phyloP scores from a whole-genome alignment of 2,888 invertebrate genomes.

The Dryobota labecula region DNA sequence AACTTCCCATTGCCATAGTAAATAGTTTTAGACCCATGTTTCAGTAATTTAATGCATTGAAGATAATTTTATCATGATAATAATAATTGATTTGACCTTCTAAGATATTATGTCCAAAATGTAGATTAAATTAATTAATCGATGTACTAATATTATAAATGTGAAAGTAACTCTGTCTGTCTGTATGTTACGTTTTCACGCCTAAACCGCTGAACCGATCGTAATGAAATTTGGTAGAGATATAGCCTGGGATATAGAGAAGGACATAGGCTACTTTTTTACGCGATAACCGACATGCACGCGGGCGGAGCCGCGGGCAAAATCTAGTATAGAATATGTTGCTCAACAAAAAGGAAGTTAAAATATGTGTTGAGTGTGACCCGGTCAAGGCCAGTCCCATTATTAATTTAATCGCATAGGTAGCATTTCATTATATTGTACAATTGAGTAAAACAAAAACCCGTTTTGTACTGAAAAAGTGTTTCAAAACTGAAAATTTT shows the following conservation, averaged over 20 bases:
- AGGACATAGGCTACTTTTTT: too few relatives aligned
- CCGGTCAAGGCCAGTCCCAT: neutral
- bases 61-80: neutral
- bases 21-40: conserved; percentile 4
- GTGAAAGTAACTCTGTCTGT: too few relatives aligned
- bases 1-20: conserved; percentile 21
- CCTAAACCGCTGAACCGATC: too few relatives aligned
- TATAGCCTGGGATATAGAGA: too few relatives aligned
- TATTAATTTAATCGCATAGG: neutral
- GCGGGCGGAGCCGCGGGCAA: too few relatives aligned
- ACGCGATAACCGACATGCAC: too few relatives aligned
- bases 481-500: neutral
- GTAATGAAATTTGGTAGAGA: too few relatives aligned
- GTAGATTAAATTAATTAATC: too few relatives aligned
- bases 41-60: neutral
- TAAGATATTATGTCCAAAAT: neutral
- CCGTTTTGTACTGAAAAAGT: neutral
- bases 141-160: too few relatives aligned
- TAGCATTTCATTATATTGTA: conserved; percentile 1
- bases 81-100: conserved; percentile 2
- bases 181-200: too few relatives aligned
- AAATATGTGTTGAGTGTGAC: neutral
- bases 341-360: neutral
- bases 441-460: neutral
- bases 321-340: neutral